These are phyloP conservation scores for Lasioglossum calceatum DNA, from an alignment of 2,888 invertebrate species.

Conservation along the genomic window DNA sequence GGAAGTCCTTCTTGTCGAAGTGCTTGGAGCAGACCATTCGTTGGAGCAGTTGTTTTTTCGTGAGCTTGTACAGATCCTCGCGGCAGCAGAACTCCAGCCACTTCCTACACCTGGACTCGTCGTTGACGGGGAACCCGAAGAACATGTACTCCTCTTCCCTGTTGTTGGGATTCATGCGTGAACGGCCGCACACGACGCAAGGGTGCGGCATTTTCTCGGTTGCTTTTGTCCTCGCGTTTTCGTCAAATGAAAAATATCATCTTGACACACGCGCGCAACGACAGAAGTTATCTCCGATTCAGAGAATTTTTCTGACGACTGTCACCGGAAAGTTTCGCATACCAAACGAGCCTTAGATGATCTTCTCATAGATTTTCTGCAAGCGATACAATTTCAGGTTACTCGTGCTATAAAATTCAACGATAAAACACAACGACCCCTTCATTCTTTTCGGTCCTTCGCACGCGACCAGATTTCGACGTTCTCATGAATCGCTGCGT, in stretches of 20 bases:
- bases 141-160: conserved; percentile 82
- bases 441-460: conserved; percentile 43
- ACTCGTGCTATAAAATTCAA: conserved; percentile 42
- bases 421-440: conserved; percentile 36
- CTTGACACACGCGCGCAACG: conserved; percentile 24
- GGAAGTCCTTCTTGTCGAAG: conserved; percentile 78
- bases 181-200: conserved; percentile 83
- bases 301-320: neutral
- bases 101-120: conserved; percentile 79
- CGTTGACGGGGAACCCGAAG: conserved; percentile 83
- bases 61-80: conserved; percentile 82
- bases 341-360: conserved; percentile 40
- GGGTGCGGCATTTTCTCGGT: conserved; percentile 81
- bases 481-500: neutral
- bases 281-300: conserved; percentile 30
- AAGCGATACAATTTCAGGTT: conserved; percentile 18
- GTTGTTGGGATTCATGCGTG: conserved; percentile 83
- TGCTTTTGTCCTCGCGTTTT: conserved; percentile 30
- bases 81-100: conserved; percentile 83
- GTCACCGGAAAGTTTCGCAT: neutral
- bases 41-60: conserved; percentile 82
- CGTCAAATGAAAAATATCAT: conserved; percentile 59
- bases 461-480: neutral
- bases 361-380: conserved; percentile 45
- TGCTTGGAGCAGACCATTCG: conserved; percentile 83